phyloP scores from a whole-genome alignment of 92 coral and sea anemone genomes.

The Umimayanthus chanpuru region DNA sequence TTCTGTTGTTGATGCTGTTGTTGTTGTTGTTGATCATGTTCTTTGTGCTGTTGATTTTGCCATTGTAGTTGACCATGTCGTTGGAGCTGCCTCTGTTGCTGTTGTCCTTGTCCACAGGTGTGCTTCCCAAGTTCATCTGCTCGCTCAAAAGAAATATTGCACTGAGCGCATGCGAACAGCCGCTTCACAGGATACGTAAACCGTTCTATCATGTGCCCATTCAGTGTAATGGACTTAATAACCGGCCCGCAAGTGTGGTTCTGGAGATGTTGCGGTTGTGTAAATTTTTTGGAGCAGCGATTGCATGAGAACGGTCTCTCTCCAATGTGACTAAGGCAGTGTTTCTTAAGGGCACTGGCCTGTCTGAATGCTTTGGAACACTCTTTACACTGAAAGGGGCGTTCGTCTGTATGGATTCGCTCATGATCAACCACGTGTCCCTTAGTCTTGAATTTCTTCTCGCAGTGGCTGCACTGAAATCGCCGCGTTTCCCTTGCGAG shows the following conservation, averaged over 20 bases:
- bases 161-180: neutral
- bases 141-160: neutral
- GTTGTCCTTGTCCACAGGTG: neutral
- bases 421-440: slow-evolving; percentile 35
- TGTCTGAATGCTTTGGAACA: slow-evolving; percentile 31
- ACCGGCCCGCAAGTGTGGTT: slow-evolving; percentile 14
- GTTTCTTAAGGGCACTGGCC: slow-evolving; percentile 37
- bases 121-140: slow-evolving; percentile 8
- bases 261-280: slow-evolving; percentile 26
- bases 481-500: neutral
- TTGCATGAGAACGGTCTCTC: neutral
- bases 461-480: slow-evolving; percentile 29
- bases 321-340: slow-evolving; percentile 22
- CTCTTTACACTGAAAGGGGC: slow-evolving; percentile 28
- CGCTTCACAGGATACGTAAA: slow-evolving; percentile 12
- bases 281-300: slow-evolving; percentile 32
- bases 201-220: slow-evolving; percentile 31
- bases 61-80: neutral
- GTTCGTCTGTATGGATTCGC: slow-evolving; percentile 42
- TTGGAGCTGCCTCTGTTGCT: neutral
- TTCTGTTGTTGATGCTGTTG: neutral
- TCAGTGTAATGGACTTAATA: slow-evolving; percentile 13
- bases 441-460: slow-evolving; percentile 21
- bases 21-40: neutral
- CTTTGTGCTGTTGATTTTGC: neutral